Conservation (phyloP, 2,888 invertebrate genomes). For the Cepaea hortensis region DNA sequence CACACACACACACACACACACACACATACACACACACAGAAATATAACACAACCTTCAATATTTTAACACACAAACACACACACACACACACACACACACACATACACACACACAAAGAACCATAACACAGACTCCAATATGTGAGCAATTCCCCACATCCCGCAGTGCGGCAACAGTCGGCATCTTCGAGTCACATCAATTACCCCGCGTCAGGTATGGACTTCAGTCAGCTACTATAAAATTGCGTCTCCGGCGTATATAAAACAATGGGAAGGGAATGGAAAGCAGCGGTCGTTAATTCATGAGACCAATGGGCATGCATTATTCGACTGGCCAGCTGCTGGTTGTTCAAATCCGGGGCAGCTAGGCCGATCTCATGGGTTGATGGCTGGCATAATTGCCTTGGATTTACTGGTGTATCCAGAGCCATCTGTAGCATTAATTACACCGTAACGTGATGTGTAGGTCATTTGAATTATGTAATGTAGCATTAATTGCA, state of each 20-base stretch:
- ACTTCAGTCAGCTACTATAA: not conserved
- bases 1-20: too few species aligned
- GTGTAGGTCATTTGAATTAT: too few species aligned
- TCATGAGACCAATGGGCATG: not conserved
- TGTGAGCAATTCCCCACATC: too few species aligned
- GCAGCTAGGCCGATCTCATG: conserved; percentile 27
- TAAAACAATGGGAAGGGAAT: not conserved
- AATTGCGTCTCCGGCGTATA: conserved; percentile 2
- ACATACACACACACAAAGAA: too few species aligned
- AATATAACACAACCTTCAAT: too few species aligned
- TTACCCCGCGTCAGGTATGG: not conserved
- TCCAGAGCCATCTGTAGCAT: conserved; percentile 24
- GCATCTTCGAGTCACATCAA: too few species aligned
- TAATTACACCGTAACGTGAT: not conserved
- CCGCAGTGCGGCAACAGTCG: too few species aligned
- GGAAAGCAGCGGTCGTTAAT: not conserved
- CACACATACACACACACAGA: too few species aligned
- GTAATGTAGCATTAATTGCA: too few species aligned
- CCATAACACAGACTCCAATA: too few species aligned
- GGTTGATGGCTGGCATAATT: conserved; percentile 28
- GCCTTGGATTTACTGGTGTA: conserved; percentile 30
- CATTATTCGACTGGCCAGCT: not conserved
- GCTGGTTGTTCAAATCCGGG: not conserved
- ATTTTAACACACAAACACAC: too few species aligned
- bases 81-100: too few species aligned